These are phyloP conservation scores for Philhelius pedissequus DNA, from an alignment of 2,888 invertebrate genomes.

Conservation along the genomic window DNA sequence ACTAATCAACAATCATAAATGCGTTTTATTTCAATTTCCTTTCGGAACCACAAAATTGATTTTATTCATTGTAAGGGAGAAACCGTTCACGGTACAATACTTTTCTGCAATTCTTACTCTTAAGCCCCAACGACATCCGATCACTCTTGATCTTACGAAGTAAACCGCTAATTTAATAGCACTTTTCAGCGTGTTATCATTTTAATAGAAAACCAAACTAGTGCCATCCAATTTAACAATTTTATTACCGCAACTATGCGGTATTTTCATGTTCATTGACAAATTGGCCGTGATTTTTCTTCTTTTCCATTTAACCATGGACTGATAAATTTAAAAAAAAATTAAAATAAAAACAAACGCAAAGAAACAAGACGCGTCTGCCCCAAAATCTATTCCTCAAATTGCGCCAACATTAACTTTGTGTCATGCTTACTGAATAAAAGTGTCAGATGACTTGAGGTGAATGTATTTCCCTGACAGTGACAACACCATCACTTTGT, in stretches of 20 bases:
- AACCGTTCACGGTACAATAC: no score
- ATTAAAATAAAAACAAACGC: not conserved
- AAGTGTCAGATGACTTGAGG: constrained; percentile 46
- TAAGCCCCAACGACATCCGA: no score
- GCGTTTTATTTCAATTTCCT: no score
- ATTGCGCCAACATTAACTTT: constrained; percentile 17
- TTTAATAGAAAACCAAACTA: not conserved
- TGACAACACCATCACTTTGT: constrained; percentile 15
- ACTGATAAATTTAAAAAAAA: not conserved
- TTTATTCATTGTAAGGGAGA: no score
- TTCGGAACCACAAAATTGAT: no score
- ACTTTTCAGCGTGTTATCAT: not conserved
- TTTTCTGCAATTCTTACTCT: no score
- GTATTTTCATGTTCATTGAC: constrained; percentile 58
- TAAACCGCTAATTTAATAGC: not conserved
- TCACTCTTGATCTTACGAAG: no score
- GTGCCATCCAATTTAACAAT: constrained; percentile 28
- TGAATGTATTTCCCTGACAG: constrained; percentile 34
- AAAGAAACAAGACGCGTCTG: not conserved
- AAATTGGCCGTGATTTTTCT: constrained; percentile 41
- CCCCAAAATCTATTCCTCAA: not conserved
- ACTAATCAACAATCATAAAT: no score
- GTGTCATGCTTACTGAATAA: constrained; percentile 54
- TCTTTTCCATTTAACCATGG: constrained; percentile 11
- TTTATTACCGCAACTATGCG: constrained; percentile 23